These are phyloP conservation scores for Tipula helvola DNA, from an alignment of 2,888 invertebrate genomes.

Conservation along the genomic window DNA sequence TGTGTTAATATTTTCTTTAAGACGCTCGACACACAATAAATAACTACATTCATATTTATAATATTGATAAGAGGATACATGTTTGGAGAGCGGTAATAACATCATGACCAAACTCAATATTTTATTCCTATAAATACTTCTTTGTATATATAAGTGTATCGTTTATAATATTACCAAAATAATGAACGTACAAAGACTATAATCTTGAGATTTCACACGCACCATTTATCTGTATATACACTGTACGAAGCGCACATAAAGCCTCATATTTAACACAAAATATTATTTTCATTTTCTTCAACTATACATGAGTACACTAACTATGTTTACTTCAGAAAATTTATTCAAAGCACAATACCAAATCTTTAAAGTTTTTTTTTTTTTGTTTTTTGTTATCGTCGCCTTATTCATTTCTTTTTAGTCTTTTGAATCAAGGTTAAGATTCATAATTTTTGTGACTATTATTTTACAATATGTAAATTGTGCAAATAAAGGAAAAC, in stretches of 20 bases:
- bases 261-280: not conserved
- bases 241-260: not conserved
- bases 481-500: not conserved
- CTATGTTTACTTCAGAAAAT: not conserved
- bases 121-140: not conserved
- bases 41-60: not conserved
- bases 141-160: not conserved
- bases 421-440: not conserved
- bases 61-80: conserved; percentile 4
- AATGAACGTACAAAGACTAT: not conserved
- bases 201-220: not conserved
- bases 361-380: not conserved
- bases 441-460: not conserved
- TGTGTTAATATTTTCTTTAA: not conserved
- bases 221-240: not conserved
- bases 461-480: not conserved
- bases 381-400: not conserved
- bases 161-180: not conserved
- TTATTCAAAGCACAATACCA: not conserved
- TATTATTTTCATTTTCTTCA: not conserved
- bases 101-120: not conserved
- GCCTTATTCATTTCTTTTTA: not conserved
- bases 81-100: not conserved
- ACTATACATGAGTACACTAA: not conserved
- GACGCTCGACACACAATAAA: not conserved